Base-by-base conservation (phyloP, 2,888 invertebrate species). In the Acleris laterana region DNA sequence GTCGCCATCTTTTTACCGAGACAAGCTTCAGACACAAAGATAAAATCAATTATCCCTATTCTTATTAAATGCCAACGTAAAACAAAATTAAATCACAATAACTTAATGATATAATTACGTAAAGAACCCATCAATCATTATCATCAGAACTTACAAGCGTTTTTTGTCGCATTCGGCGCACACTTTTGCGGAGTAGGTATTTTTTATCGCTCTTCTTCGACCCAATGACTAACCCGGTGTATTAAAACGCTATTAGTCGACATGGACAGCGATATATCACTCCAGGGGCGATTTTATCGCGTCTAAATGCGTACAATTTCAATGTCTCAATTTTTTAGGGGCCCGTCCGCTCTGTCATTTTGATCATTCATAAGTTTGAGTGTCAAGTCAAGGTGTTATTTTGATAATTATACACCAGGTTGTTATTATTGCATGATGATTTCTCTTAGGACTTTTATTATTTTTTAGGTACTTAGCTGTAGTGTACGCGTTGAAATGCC, bases 201-300 rank as follows among this genome's bases (percentile, higher is more conserved):
- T 65, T 64, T 64, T 65, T 65, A 50, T 56, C 50, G 20, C 44
- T 64, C 55, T 65, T 65, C 60, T 17, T 56, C 50, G 60, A 51
- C 28, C 22, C 72, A 79, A 86, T 90, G 88, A 90, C 86, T 90
- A 87, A 90, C 80, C 80, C 81, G 70, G 75, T 84, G 84, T 87
- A 92, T 93, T 93, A 92, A 90, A 93, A 90, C 75, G 89, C 90
- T 90, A 92, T 93, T 93, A 93, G 89, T 84, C 82, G 83, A 86
- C 83, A 85, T 81, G 83, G 79, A 75, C 76, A 79, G 78, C 85
- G 77, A 89, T 90, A 90, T 90, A 90, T 91, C 90, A 91, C 89
- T 84, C 76, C 73, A 74, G 80, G 84, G 83, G 84, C 82, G 87
- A 89, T 89, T 87, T 88, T 88, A 90, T 88, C 88, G 84, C 82